Evolutionary conservation across 2,888 invertebrate genomes (phyloP).

Genomic region (Conistra vaccinii): DNA sequence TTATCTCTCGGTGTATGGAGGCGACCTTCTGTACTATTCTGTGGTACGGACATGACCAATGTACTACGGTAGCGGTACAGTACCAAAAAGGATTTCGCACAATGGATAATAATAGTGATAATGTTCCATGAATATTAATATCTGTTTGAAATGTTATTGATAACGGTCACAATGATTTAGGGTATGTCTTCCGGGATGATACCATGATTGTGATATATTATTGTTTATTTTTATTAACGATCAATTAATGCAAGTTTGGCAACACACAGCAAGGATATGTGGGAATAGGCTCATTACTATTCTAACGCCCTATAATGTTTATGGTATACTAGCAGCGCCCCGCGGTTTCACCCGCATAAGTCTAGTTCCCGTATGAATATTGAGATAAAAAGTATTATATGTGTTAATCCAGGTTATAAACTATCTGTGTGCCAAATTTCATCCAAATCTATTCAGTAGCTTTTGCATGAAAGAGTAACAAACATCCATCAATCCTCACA

Average conservation of each 20-base stretch:
- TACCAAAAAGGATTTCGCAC: constrained; percentile 56
- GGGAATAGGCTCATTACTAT: background rate
- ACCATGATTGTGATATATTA: constrained; percentile 13
- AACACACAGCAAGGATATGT: background rate
- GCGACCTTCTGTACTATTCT: background rate
- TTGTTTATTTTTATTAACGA: constrained; percentile 17
- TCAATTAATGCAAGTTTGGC: constrained; percentile 17
- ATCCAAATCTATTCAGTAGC: too few relatives aligned
- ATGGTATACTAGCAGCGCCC: too few relatives aligned
- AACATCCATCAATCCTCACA: too few relatives aligned
- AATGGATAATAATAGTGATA: constrained; percentile 56
- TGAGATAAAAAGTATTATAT: too few relatives aligned
- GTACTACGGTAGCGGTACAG: constrained; percentile 29
- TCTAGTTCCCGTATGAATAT: too few relatives aligned
- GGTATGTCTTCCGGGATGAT: constrained; percentile 52
- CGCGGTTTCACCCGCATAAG: too few relatives aligned
- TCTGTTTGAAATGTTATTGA: constrained; percentile 27
- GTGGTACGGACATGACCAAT: constrained; percentile 45
- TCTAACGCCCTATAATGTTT: too few relatives aligned
- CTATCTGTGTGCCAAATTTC: too few relatives aligned
- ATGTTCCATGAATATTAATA: constrained; percentile 52
- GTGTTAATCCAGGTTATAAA: too few relatives aligned
- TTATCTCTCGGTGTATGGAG: too few relatives aligned
- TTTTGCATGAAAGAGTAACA: too few relatives aligned
- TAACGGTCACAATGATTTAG: constrained; percentile 31